phyloP scores from a whole-genome alignment of 2,113 vertebrate species.

The Symphodus melops region DNA sequence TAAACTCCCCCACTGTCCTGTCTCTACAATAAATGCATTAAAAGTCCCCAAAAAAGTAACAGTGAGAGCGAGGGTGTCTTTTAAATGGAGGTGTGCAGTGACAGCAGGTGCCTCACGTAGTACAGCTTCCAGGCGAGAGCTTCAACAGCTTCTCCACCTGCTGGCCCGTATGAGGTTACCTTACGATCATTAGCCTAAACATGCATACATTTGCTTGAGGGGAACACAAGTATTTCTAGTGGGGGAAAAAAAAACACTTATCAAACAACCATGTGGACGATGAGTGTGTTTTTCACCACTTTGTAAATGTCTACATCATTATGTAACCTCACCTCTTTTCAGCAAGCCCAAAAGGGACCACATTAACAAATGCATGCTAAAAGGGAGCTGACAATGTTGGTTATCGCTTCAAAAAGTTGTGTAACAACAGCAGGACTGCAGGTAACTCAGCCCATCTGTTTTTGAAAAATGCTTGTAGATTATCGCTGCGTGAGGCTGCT shows the following conservation, averaged over 20 bases:
- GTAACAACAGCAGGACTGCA: conserved; percentile 55
- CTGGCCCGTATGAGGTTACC: conserved; percentile 33
- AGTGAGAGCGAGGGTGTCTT: not conserved
- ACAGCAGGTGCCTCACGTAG: conserved; percentile 31
- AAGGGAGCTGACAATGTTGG: conserved; percentile 45
- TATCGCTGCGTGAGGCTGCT: conserved; percentile 51
- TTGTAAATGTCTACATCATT: conserved; percentile 6
- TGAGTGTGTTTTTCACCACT: conserved; percentile 1
- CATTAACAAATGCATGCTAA: conserved; percentile 39
- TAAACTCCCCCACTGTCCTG: too few species aligned
- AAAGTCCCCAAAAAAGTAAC: not conserved
- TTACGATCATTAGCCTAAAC: conserved; percentile 5
- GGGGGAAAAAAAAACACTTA: not conserved
- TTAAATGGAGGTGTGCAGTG: not conserved
- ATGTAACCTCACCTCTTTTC: conserved; percentile 16
- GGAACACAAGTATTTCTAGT: not conserved
- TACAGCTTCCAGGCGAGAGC: conserved; percentile 37
- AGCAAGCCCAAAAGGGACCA: conserved; percentile 12
- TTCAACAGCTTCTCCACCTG: conserved; percentile 58
- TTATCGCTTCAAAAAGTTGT: conserved; percentile 54
- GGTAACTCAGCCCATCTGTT: conserved; percentile 70
- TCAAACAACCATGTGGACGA: not conserved
- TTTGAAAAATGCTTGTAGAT: conserved; percentile 51
- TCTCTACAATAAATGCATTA: too few species aligned
- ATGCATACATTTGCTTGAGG: not conserved